Evolutionary conservation across 2,797 vertebrate genomes (phyloP).

Genomic region (Coreius guichenoti): DNA sequence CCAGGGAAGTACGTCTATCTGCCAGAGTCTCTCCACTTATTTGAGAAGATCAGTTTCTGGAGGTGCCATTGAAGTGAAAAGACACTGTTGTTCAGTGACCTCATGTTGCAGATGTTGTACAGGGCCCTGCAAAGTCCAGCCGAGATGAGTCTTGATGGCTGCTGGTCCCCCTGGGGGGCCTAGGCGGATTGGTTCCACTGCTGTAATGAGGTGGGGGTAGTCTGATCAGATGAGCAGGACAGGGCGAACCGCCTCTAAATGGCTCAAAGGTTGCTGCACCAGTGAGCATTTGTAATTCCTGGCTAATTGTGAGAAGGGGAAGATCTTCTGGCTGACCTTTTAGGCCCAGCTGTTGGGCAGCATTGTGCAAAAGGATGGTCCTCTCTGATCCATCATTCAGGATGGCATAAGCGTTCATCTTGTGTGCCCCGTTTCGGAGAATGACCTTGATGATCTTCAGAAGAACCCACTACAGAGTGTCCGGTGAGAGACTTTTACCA

Average conservation of each 20-base stretch:
- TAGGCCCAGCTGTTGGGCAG: too few relatives aligned
- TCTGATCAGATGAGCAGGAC: slow-evolving; percentile 44
- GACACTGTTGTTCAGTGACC: not conserved
- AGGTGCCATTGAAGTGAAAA: not conserved
- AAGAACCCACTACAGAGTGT: too few relatives aligned
- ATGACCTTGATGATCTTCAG: too few relatives aligned
- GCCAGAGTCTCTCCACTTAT: not conserved
- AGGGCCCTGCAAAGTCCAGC: slow-evolving; percentile 6
- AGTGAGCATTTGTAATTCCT: not conserved
- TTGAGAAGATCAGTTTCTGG: not conserved
- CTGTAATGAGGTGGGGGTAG: not conserved
- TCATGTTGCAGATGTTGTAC: not conserved
- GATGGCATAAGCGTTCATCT: too few relatives aligned
- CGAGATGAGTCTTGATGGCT: not conserved
- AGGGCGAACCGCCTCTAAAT: not conserved
- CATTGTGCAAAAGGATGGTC: too few relatives aligned
- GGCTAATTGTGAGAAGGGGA: not conserved
- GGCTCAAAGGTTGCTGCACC: not conserved
- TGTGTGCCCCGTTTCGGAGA: too few relatives aligned
- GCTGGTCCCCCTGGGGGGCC: not conserved
- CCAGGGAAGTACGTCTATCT: slow-evolving; percentile 1
- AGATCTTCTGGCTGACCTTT: not conserved
- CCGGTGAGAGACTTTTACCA: too few relatives aligned
- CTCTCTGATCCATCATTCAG: too few relatives aligned
- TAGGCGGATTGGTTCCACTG: slow-evolving; percentile 14